Conservation (phyloP, 2,888 invertebrate species). For the Acronicta psi region DNA sequence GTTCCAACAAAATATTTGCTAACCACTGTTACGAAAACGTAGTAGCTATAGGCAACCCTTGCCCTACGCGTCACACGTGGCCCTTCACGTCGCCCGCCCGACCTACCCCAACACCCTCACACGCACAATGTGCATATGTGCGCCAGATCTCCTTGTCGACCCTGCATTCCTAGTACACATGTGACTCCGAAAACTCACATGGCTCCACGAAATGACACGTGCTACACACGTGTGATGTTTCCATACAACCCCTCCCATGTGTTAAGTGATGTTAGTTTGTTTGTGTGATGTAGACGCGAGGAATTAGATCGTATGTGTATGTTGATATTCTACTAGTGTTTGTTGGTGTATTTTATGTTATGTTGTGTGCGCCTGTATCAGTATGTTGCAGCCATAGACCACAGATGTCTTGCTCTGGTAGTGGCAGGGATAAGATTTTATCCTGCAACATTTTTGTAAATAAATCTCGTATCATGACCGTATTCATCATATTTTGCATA, state of each 20-base stretch:
- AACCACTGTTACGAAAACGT: background rate
- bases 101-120: constrained; percentile 62
- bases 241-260: constrained; percentile 48
- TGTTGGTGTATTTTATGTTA: constrained; percentile 31
- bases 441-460: no score
- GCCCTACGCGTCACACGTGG: constrained; percentile 29
- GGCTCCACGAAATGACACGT: constrained; percentile 74
- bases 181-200: constrained; percentile 85
- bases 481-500: no score
- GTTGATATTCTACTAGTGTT: constrained; percentile 40
- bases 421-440: background rate
- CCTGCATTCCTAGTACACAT: constrained; percentile 83
- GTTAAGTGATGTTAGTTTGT: constrained; percentile 49
- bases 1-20: no score
- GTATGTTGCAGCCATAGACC: constrained; percentile 16
- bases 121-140: constrained; percentile 67
- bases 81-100: constrained; percentile 43
- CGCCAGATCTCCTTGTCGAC: constrained; percentile 59
- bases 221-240: constrained; percentile 57
- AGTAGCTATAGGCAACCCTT: constrained; percentile 4
- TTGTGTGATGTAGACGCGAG: constrained; percentile 48
- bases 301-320: constrained; percentile 47
- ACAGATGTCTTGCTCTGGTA: constrained; percentile 3
- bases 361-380: constrained; percentile 30
- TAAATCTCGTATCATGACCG: no score